Evolutionary conservation across 2,113 vertebrate genomes (phyloP).

Genomic region (Apistogramma diplotaenia): DNA sequence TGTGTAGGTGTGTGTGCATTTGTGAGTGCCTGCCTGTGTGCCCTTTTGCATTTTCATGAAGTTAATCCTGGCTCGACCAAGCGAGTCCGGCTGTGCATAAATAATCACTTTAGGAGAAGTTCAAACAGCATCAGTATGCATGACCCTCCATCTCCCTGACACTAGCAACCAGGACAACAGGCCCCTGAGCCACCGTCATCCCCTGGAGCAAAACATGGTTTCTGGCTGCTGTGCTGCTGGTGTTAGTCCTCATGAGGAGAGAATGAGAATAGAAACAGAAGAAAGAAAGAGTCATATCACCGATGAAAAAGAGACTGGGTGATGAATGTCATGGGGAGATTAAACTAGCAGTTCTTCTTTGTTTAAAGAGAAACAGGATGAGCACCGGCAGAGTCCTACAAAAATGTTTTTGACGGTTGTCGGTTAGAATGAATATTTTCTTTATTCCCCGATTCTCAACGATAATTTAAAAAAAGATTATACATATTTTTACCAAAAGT

Average conservation of each 20-base stretch:
- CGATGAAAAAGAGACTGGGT: not conserved
- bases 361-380: too few relatives aligned
- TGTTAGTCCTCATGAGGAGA: not conserved
- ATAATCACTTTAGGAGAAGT: conserved; percentile 73
- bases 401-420: too few relatives aligned
- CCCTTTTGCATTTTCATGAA: conserved; percentile 71
- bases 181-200: conserved; percentile 17
- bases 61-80: conserved; percentile 64
- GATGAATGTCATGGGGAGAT: not conserved
- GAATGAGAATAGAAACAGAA: not conserved
- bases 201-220: conserved; percentile 37
- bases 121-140: conserved; percentile 77
- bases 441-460: not conserved
- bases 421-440: too few relatives aligned
- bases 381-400: too few relatives aligned
- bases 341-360: not conserved
- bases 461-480: not conserved
- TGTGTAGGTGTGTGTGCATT: conserved; percentile 14
- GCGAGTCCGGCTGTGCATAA: conserved; percentile 68
- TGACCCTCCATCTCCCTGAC: conserved; percentile 64
- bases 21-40: conserved; percentile 34
- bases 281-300: not conserved
- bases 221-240: conserved; percentile 11
- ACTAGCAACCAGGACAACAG: conserved; percentile 55
- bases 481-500: not conserved